Evolutionary conservation across 2,888 invertebrate species (phyloP), one percentile per base, ranked within the genome.

Genomic region (Ectemnius continuus): DNA sequence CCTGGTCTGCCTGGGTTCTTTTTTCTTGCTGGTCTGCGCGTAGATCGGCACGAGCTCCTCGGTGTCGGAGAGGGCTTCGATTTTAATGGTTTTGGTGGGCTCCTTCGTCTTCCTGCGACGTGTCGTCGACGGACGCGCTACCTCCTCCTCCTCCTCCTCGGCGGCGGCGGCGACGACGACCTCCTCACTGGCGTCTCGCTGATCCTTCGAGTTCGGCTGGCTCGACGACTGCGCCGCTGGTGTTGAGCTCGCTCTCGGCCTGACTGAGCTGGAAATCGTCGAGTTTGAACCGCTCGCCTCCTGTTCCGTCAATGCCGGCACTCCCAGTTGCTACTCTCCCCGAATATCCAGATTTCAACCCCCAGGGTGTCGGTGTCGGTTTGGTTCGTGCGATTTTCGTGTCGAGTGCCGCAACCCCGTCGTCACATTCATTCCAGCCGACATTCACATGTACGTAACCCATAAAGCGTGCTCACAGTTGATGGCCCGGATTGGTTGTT

Each of bases 221-320:
- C 52, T 52, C 16, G 16, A 14, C 52, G 52, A 5, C 14, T 11
- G 16, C n/a, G 14, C 6, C 4, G 52, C 14, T 45, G 59, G 48
- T 58, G 57, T 74, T 73, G 77, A 67, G 62, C 73, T 68, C 75
- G 84, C 67, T 76, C 78, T 81, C 77, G 67, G 82, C 75, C 74
- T 88, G 87, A 83, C 87, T 85, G 81, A 90, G 87, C 90, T 91
- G 88, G 86, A 90, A 90, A 90, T 85, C 87, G 90, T 88, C 89
- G 88, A 82, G 84, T 87, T 88, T 86, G 87, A 85, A 88, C 89
- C 89, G 87, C 87, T 87, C 75, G 80, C 80, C 1, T 52, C 52
- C 77, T 84, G 82, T 78, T 87, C 81, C 52, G 36, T 61, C 60
- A 74, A 66, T 20, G 69, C 66, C 61, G 71, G 11, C 28, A 61